Evolutionary conservation across 2,888 invertebrate genomes (phyloP).

Genomic region (Icerya purchasi): DNA sequence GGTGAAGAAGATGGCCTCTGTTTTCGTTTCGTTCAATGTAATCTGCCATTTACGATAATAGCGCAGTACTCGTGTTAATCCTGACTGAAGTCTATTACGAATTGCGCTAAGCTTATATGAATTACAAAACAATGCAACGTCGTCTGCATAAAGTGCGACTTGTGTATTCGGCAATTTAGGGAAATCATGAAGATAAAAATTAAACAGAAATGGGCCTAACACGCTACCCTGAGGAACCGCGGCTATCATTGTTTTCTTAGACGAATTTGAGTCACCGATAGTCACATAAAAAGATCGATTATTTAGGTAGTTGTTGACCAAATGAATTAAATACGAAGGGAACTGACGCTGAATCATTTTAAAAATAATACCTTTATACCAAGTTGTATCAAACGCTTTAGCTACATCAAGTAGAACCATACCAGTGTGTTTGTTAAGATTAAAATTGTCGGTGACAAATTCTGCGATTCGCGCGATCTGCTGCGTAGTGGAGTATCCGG

Average conservation of each 20-base stretch:
- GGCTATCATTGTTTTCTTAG: neutral
- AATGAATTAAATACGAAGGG: neutral
- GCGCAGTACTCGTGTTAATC: too few relatives aligned
- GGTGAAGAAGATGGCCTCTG: neutral
- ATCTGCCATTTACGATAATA: too few relatives aligned
- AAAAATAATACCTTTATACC: neutral
- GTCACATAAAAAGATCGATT: neutral
- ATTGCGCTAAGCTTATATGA: too few relatives aligned
- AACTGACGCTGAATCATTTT: neutral
- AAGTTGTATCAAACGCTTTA: neutral
- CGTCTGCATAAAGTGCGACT: neutral
- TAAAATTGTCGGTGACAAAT: neutral
- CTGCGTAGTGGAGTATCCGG: neutral
- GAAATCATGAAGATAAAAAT: neutral
- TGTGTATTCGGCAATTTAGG: neutral
- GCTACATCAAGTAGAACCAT: neutral
- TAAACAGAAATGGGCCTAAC: neutral
- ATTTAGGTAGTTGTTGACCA: neutral
- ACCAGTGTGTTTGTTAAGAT: neutral
- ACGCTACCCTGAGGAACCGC: neutral
- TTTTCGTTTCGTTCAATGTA: neutral
- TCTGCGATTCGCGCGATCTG: neutral
- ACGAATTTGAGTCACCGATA: neutral
- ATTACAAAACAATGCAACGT: neutral
- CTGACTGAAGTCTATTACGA: too few relatives aligned